A percentile compares a stretch with the other conserved stretches of the same genome.
phyloP scores from a whole-genome alignment of 2,888 invertebrate species.

The Ectemnius continuus region DNA sequence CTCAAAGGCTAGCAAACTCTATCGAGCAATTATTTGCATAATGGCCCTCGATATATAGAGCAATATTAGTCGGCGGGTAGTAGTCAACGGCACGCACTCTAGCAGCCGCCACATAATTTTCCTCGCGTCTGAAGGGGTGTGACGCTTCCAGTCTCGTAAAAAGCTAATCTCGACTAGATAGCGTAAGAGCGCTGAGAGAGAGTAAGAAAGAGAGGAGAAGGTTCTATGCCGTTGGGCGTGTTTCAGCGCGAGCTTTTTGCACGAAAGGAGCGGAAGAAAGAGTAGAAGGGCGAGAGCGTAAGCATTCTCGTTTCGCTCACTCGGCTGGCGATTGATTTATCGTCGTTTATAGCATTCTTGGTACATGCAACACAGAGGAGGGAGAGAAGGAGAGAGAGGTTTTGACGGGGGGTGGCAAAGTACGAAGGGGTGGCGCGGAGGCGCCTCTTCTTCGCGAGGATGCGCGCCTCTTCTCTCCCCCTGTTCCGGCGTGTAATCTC shows the following conservation, averaged over 20 bases:
- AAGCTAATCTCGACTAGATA: slow-evolving; percentile 8
- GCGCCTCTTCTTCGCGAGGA: slow-evolving; percentile 16
- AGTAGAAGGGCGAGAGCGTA: not conserved
- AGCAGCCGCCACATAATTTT: slow-evolving; percentile 17
- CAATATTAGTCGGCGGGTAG: slow-evolving; percentile 15
- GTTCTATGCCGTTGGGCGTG: not conserved
- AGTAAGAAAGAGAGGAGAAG: slow-evolving; percentile 7
- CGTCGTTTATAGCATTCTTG: slow-evolving; percentile 26
- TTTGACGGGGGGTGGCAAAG: too few relatives aligned
- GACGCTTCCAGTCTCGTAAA: slow-evolving; percentile 5
- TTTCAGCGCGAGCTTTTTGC: not conserved
- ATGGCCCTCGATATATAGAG: slow-evolving; percentile 23
- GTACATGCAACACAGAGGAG: slow-evolving; percentile 12
- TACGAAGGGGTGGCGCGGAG: not conserved
- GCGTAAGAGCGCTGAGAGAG: not conserved
- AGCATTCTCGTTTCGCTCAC: slow-evolving; percentile 30
- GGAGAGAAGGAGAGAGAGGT: slow-evolving; percentile 11
- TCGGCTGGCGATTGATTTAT: slow-evolving; percentile 48
- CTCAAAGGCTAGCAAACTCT: slow-evolving; percentile 35
- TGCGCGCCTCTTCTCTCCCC: slow-evolving; percentile 28
- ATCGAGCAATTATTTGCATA: slow-evolving; percentile 43
- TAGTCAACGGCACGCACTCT: not conserved
- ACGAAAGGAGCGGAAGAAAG: too few relatives aligned
- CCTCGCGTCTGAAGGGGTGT: not conserved
- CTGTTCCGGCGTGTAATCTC: slow-evolving; percentile 42